Base-by-base conservation (phyloP, 2,888 invertebrate genomes). In the Tethea ocularis region DNA sequence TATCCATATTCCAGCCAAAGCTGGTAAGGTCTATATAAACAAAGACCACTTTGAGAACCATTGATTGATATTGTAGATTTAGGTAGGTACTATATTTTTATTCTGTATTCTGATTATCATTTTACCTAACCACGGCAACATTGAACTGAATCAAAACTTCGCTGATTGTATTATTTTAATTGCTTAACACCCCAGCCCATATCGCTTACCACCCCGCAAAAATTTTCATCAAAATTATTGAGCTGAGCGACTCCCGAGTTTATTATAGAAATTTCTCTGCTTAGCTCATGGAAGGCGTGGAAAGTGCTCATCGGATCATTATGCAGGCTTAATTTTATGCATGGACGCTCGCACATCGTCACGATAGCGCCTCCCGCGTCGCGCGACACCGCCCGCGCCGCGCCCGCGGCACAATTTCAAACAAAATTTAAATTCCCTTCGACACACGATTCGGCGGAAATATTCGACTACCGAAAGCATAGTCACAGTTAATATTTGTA, bases 321-420 rank as follows among this genome's bases (percentile, higher is more conserved):
- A 89, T 87, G 84, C 85, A 82, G 82, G 90, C 87, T 91, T 92
- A 93, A 93, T 92, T 93, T 93, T 91, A 91, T 89, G 92, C 91
- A 89, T 88, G 90, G 83, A 77, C 86, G 91, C 89, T 69, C 86
- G 81, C 83, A 81, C 83, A 83, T 70, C 74, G 75, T 76, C 77
- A 80, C 82, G 80, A 82, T 82, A 69, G 75, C 71, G 80, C 77
- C 10, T 10, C 29, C 10, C 26, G 26, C 26, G 26, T 10, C 7
- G 29, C 8, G 29, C 7, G 72, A 71, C 68, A 71, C 64, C 68
- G 71, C 72, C 71, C 72, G 75, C 76, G 75, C 26, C 33, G 72
- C 68, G 71, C 72, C 71, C 72, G 75, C 76, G 75, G 80, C 77
- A 63, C 75, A 74, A 77, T 73, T 74, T 69, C 68, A 71, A 69